A percentile compares a stretch with the other conserved stretches of the same genome.
Conservation (phyloP, 2,113 vertebrate genomes). For the Nibea coibor region DNA sequence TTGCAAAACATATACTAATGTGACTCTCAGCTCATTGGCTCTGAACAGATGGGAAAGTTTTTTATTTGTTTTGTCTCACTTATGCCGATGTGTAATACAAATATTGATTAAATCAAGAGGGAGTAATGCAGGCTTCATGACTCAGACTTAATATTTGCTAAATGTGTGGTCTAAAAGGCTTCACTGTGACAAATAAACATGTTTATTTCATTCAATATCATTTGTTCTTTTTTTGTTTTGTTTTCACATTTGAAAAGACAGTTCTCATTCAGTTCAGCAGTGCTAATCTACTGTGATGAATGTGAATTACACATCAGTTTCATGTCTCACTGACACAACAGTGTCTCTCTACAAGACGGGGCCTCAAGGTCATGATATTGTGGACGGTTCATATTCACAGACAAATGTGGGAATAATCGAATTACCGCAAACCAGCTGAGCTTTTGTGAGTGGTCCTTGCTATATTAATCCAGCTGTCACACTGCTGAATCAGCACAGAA, state of each 20-base stretch:
- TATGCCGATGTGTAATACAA: slow-evolving; percentile 19
- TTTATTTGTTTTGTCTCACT: background rate
- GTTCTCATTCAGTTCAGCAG: background rate
- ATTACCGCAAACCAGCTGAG: background rate
- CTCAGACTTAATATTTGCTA: slow-evolving; percentile 46
- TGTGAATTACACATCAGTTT: background rate
- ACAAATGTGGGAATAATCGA: background rate
- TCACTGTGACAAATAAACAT: background rate
- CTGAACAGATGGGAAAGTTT: background rate
- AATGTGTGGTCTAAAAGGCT: background rate
- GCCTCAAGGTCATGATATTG: background rate
- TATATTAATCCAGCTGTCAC: background rate
- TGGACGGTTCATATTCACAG: background rate
- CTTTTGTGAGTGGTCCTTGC: background rate
- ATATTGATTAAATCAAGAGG: slow-evolving; percentile 39
- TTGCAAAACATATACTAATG: background rate
- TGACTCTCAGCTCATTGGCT: slow-evolving; percentile 2
- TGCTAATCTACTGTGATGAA: background rate
- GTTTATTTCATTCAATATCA: background rate
- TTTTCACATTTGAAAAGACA: background rate
- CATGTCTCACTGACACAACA: background rate
- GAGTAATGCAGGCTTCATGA: background rate
- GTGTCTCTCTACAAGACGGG: background rate
- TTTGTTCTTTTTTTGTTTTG: background rate
- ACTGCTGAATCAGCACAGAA: slow-evolving; percentile 23